Base-by-base conservation (phyloP, 2,797 vertebrate genomes). In the Yasuhikotakia modesta region DNA sequence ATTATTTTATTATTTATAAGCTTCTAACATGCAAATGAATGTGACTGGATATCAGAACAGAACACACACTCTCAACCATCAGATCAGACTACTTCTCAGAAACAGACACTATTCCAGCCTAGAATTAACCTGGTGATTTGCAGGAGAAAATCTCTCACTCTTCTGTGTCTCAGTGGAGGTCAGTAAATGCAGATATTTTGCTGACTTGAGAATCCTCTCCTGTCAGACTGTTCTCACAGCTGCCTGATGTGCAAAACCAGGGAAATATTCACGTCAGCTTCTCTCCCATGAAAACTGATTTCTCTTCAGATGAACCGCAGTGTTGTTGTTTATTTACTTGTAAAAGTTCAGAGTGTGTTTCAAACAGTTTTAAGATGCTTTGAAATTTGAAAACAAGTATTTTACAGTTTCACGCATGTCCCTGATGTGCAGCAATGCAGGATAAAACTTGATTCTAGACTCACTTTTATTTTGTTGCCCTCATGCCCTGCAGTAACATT, bases 321-420 rank as follows among this genome's bases (percentile, higher is more conserved):
- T 76, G 73, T 46, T 76, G 55, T 71, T 71, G 35, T 67, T 76
- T 75, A 43, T 75, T 75, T 46, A 46, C 52, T 76, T 57, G 61
- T 75, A 11, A 75, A 75, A 66, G 60, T 60, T 60, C 53, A 39
- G 71, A 21, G 10, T 53, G n/a, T 75, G 52, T 67, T 76, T 76
- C 35, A 67, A 57, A 58, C 27, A 39, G 61, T 61, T 66, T 66
- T 39, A 53, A 35, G 30, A n/a, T 43, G 13, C 61, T 75, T 46
- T 67, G 57, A 61, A 61, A 48, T 35, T 48, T 73, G 12, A 10
- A 48, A 61, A 73, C n/a, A n/a, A 61, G 46, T 21, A 5, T 3
- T 57, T 61, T 27, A 48, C 57, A 11, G 16, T 43, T 53, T 55
- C 30, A 32, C 19, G 57, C 50, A 55, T 24, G 11, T 45, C 32